phyloP scores from a whole-genome alignment of 2,113 vertebrate genomes.

The Paraplagusia blochii region DNA sequence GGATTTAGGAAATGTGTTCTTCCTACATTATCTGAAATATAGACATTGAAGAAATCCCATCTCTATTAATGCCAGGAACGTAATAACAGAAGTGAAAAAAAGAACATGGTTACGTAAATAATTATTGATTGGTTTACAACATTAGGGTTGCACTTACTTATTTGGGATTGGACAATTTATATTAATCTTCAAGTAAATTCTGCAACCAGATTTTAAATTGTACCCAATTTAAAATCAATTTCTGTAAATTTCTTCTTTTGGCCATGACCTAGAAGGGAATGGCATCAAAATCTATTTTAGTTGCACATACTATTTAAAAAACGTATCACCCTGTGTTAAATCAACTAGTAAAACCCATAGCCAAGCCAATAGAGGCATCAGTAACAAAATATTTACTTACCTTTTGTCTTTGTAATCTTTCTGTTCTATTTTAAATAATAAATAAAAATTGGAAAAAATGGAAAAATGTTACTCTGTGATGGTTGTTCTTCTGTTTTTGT shows the following conservation, averaged over 20 bases:
- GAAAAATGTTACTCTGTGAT: not conserved
- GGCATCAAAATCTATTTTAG: not conserved
- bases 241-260: no score
- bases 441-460: slow-evolving; percentile 11
- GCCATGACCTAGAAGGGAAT: not conserved
- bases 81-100: not conserved
- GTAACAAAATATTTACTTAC: slow-evolving; percentile 42
- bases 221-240: no score
- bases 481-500: slow-evolving; percentile 14
- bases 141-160: no score
- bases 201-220: not conserved
- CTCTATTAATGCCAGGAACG: not conserved
- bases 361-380: no score
- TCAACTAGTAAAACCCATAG: no score
- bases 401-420: slow-evolving; percentile 25
- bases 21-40: slow-evolving; percentile 20
- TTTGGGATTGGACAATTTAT: no score
- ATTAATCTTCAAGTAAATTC: not conserved
- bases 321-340: no score
- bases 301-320: no score
- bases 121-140: no score
- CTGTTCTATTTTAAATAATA: not conserved
- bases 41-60: slow-evolving; percentile 4
- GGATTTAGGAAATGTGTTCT: slow-evolving; percentile 32
- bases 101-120: not conserved